Conservation (phyloP, 2,797 vertebrate species). For the Melanotaenia trifasciata region DNA sequence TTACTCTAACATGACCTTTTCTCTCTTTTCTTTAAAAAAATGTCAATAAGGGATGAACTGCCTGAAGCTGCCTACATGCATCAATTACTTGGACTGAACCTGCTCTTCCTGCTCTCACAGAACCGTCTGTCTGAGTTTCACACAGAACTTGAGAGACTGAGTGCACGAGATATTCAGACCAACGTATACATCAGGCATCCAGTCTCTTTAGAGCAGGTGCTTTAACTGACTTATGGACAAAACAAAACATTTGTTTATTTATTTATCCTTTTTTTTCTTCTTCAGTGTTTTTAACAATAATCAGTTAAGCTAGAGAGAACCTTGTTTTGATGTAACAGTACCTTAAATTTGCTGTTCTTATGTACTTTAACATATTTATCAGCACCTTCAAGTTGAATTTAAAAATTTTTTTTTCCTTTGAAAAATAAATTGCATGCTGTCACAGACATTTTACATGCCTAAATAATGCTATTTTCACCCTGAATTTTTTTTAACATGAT, state of each 20-base stretch:
- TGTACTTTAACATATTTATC: not conserved
- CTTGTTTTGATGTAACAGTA: not conserved
- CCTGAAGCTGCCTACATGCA: slow-evolving; percentile 93
- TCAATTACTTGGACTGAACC: slow-evolving; percentile 93
- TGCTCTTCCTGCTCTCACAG: slow-evolving; percentile 96
- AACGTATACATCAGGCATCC: slow-evolving; percentile 96
- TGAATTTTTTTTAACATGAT: not conserved
- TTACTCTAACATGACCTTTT: slow-evolving; percentile 14
- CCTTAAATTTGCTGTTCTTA: not conserved
- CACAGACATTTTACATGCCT: not conserved
- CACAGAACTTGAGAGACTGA: slow-evolving; percentile 93
- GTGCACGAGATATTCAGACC: slow-evolving; percentile 91
- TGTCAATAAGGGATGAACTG: slow-evolving; percentile 86
- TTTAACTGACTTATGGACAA: not conserved
- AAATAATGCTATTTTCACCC: not conserved
- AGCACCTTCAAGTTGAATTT: not conserved
- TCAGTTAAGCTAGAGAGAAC: not conserved
- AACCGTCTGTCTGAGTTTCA: slow-evolving; percentile 97
- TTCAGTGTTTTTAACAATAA: not conserved
- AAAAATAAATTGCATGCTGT: not conserved
- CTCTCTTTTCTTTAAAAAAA: not conserved
- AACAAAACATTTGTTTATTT: not conserved
- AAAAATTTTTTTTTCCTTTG: not conserved
- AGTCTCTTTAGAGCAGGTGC: slow-evolving; percentile 93
- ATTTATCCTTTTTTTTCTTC: not conserved